Base-by-base conservation (phyloP, 2,113 vertebrate genomes). In the Hystrix brachyura region DNA sequence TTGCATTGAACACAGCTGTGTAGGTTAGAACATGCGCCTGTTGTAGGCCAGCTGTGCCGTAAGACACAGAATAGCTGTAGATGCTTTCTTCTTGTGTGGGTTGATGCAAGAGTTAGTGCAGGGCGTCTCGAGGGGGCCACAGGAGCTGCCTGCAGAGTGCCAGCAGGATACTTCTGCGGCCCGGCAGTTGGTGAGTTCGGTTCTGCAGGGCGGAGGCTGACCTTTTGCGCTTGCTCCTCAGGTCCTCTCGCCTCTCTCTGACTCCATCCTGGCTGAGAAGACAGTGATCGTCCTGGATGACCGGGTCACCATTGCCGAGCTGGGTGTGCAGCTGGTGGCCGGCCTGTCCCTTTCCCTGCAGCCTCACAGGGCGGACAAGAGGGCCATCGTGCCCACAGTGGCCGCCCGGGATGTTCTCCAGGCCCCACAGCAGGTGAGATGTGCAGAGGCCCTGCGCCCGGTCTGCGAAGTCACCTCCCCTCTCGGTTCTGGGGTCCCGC, bases 191-290 rank as follows among this genome's bases (percentile, higher is more conserved):
- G 38, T 84, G 76, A 0, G 94, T 32, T 64, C 11, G 11, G 69
- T 17, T 0, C 2, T 7, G 84, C 0, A 7, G 43, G 2, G 17
- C 64, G 38, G 65, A 92, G 65, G 53, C 23, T 6, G 2, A 3
- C 57, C 15, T 10, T 7, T 53, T 38, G 46, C 1, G 0, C 43
- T 69, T 74, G 27, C 72, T 65, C 23, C 72, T 25, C 97, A 99
- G 99, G 99, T 99, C 46, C 98, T 99, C 89, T 99, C 99, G 0
- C 99, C 99, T 1, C 98, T 99, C 65, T 99, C 99, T 0, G 99
- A 99, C 97, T 99, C 99, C 65, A 99, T 99, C 97, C 98, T 99
- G 98, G 99, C 99, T 13, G 99, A 99, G 98, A 99, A 99, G 98
- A 99, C 99, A 0, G 99, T 99, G 94, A 99, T 99, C 0, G 99